phyloP scores from a whole-genome alignment of 2,888 invertebrate genomes.

The Dryococelus australis region DNA sequence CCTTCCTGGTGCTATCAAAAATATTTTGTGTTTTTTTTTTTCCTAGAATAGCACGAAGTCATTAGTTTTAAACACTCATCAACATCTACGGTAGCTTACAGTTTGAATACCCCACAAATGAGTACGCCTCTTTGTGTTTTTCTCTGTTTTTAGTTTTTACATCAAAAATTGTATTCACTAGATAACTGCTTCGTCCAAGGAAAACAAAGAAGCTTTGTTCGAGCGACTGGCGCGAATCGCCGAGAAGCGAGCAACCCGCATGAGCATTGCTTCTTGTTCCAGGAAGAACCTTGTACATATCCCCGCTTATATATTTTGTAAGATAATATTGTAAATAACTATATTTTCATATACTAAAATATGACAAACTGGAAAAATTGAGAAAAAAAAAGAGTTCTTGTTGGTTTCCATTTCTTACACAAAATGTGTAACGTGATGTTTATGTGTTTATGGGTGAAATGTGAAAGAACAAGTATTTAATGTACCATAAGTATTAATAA shows the following conservation, averaged over 20 bases:
- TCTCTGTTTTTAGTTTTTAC: neutral
- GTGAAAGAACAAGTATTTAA: constrained; percentile 10
- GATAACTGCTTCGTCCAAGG: constrained; percentile 3
- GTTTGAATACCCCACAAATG: neutral
- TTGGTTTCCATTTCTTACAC: constrained; percentile 27
- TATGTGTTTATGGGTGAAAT: constrained; percentile 5
- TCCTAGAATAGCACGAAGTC: too few species aligned
- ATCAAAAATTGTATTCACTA: neutral
- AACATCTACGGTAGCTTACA: neutral
- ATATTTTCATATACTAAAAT: constrained; percentile 45
- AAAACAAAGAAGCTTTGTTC: neutral
- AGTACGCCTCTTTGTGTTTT: neutral
- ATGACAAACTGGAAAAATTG: constrained; percentile 27
- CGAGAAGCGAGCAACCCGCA: neutral
- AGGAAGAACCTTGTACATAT: constrained; percentile 41
- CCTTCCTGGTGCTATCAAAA: too few species aligned
- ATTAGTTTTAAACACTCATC: neutral
- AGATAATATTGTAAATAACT: constrained; percentile 45
- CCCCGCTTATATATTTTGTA: constrained; percentile 44
- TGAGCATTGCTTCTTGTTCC: neutral
- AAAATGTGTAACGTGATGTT: neutral
- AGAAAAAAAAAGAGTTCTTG: constrained; percentile 36
- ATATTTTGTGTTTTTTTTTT: too few species aligned
- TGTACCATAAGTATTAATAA: constrained; percentile 12
- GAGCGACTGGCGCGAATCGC: neutral